Percentiles rank a stretch among this genome's conserved stretches.
These are phyloP conservation scores for Drosophila barbarae DNA, from an alignment of 2,888 invertebrate species.

Conservation along the genomic window DNA sequence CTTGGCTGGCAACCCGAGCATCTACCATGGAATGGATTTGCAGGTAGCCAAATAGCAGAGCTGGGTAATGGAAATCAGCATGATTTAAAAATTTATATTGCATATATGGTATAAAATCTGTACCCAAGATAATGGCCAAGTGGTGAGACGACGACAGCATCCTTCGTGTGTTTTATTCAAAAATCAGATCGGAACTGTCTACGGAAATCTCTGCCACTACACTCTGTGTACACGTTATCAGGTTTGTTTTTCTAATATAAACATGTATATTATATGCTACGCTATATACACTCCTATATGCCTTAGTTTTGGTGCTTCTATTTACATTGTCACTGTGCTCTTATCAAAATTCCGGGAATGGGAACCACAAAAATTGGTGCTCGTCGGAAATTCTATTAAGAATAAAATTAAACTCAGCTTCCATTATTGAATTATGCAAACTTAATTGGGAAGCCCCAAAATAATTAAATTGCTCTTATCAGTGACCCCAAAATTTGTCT, in stretches of 20 bases:
- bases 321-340: constrained; percentile 15
- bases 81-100: not conserved
- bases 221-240: constrained; percentile 9
- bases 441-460: no score
- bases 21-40: constrained; percentile 26
- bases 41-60: constrained; percentile 39
- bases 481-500: no score
- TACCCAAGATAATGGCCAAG: constrained; percentile 50
- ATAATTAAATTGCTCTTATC: no score
- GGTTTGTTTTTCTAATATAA: constrained; percentile 13
- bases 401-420: no score
- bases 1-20: constrained; percentile 2
- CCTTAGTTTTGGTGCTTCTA: constrained; percentile 2
- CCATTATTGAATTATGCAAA: no score
- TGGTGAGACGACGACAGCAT: constrained; percentile 54
- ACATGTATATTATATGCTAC: not conserved
- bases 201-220: constrained; percentile 1
- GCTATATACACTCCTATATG: not conserved
- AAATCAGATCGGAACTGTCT: constrained; percentile 43
- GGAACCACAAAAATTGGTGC: not conserved
- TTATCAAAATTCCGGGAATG: constrained; percentile 27
- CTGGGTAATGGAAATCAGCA: constrained; percentile 23
- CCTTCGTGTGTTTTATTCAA: constrained; percentile 20
- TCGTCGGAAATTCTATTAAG: no score
- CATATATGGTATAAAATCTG: constrained; percentile 1